Evolutionary conservation across 2,113 vertebrate species (phyloP).

Genomic region (Poecilia latipinna): DNA sequence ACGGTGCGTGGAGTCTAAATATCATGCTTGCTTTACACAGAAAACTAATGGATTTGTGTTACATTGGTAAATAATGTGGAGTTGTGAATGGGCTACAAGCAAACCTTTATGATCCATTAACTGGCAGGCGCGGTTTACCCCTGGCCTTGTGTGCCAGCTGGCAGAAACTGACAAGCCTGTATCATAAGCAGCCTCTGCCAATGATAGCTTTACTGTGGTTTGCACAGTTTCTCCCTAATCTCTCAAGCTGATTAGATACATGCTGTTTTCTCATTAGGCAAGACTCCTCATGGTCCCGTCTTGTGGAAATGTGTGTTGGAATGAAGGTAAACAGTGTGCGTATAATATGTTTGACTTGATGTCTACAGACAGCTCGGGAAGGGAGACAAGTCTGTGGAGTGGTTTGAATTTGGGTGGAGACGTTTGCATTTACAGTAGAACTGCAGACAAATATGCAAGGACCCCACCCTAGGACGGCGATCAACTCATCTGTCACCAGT

Average conservation of each 20-base stretch:
- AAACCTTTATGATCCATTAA: constrained; percentile 76
- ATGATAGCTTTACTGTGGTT: constrained; percentile 63
- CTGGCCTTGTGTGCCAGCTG: constrained; percentile 66
- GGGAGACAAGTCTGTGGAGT: constrained; percentile 70
- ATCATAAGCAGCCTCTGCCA: constrained; percentile 55
- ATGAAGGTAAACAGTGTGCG: constrained; percentile 61
- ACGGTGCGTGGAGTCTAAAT: constrained; percentile 53
- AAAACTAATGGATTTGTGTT: constrained; percentile 75
- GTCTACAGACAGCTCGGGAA: constrained; percentile 66
- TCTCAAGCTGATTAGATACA: constrained; percentile 65
- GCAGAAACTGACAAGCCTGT: constrained; percentile 45
- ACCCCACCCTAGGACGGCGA: constrained; percentile 74
- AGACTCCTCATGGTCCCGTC: constrained; percentile 55
- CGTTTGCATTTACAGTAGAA: constrained; percentile 77
- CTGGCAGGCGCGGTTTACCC: constrained; percentile 57
- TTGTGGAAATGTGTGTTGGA: constrained; percentile 60
- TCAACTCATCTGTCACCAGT: constrained; percentile 77
- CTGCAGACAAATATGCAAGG: constrained; percentile 77
- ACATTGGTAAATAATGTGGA: constrained; percentile 71
- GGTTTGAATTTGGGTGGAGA: constrained; percentile 79
- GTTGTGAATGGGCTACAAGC: constrained; percentile 70
- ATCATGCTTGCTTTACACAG: constrained; percentile 59
- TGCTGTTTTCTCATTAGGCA: constrained; percentile 72
- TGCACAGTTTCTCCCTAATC: constrained; percentile 52
- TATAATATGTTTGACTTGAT: constrained; percentile 60